Percentiles rank a stretch among this genome's conserved stretches.
phyloP scores from a whole-genome alignment of 2,888 invertebrate species.

The Brachyopa scutellaris region DNA sequence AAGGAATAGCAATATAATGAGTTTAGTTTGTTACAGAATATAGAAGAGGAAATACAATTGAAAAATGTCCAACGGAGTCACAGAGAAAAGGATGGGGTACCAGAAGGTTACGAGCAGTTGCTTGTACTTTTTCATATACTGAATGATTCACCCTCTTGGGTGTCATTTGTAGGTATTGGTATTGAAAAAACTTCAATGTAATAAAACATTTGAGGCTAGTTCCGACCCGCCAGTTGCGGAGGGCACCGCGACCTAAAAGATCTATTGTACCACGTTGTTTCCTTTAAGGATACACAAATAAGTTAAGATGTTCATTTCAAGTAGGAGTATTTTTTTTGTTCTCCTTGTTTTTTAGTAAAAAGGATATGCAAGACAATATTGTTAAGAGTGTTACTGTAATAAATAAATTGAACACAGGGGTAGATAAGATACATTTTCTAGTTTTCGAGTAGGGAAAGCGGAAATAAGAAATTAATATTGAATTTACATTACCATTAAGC shows the following conservation, averaged over 20 bases:
- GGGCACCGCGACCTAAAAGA: too few species aligned
- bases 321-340: not conserved
- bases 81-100: too few species aligned
- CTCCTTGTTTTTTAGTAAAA: not conserved
- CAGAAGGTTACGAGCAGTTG: not conserved
- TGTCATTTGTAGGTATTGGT: too few species aligned
- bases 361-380: constrained; percentile 15
- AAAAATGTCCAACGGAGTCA: not conserved
- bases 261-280: too few species aligned
- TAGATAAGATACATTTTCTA: not conserved
- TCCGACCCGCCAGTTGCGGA: too few species aligned
- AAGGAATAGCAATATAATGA: not conserved
- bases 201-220: too few species aligned
- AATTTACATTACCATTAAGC: too few species aligned
- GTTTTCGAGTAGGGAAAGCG: too few species aligned
- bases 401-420: constrained; percentile 21
- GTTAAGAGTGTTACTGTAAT: not conserved
- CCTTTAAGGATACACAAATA: constrained; percentile 69
- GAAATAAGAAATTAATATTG: too few species aligned
- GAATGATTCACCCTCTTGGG: too few species aligned
- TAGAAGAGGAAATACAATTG: not conserved
- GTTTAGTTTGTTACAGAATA: not conserved
- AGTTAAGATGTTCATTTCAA: constrained; percentile 42
- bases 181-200: too few species aligned
- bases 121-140: not conserved